phyloP scores from a whole-genome alignment of 2,797 vertebrate genomes.

The Epinephelus awoara region DNA sequence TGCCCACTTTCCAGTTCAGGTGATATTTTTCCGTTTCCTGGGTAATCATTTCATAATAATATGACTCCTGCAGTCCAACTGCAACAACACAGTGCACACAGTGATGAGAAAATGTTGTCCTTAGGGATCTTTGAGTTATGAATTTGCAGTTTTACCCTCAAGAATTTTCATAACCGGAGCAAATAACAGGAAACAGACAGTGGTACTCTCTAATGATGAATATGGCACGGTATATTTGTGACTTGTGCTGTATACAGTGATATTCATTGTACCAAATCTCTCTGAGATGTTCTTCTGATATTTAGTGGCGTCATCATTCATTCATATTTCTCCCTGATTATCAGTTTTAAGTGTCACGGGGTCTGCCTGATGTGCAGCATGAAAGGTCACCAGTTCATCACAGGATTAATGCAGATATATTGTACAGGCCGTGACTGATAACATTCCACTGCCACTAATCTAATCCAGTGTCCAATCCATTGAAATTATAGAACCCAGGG shows the following conservation, averaged over 20 bases:
- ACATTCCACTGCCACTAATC: neutral
- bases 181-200: neutral
- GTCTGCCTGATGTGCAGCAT: neutral
- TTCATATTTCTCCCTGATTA: neutral
- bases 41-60: slow-evolving; percentile 49
- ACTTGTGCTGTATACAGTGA: neutral
- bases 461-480: neutral
- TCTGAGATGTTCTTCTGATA: neutral
- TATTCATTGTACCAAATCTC: neutral
- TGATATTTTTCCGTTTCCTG: slow-evolving; percentile 43
- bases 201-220: neutral
- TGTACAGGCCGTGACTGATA: slow-evolving; percentile 2
- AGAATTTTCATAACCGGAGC: neutral
- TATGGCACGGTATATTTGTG: neutral
- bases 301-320: neutral
- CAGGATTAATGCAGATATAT: slow-evolving; percentile 12
- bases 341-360: slow-evolving; percentile 6
- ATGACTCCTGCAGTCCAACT: neutral
- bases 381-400: slow-evolving; percentile 10
- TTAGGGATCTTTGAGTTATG: neutral
- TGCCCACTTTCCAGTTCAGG: slow-evolving; percentile 41
- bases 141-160: neutral
- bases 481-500: neutral
- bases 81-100: neutral
- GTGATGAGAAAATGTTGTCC: neutral